phyloP scores from a whole-genome alignment of 2,888 invertebrate species.

The Plusia festucae region DNA sequence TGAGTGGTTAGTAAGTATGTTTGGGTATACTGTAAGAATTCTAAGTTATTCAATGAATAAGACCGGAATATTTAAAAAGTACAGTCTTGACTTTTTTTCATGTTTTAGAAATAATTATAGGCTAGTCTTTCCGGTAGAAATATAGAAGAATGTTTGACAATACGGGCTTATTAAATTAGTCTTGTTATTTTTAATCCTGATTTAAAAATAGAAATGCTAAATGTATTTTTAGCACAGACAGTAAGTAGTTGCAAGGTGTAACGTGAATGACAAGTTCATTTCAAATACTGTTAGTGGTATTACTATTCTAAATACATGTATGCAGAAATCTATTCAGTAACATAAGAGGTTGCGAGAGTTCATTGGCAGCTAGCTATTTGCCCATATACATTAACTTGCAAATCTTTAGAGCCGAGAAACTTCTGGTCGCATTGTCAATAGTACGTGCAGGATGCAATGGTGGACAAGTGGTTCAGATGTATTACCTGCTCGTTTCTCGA shows the following conservation, averaged over 20 bases:
- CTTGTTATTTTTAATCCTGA: no score
- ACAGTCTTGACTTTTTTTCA: neutral
- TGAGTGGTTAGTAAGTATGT: neutral
- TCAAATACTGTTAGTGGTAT: neutral
- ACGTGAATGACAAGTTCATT: neutral
- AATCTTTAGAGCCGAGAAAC: conserved; percentile 34
- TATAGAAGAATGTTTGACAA: no score
- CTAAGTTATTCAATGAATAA: neutral
- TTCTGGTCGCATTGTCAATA: conserved; percentile 37
- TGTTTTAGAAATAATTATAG: no score
- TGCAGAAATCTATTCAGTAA: neutral
- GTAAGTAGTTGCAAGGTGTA: neutral
- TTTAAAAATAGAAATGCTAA: neutral
- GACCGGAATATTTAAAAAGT: no score
- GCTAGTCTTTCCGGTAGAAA: no score
- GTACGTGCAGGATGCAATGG: conserved; percentile 34
- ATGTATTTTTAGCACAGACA: neutral
- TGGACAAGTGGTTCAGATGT: conserved; percentile 31
- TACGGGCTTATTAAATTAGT: no score
- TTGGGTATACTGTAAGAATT: neutral
- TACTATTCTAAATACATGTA: conserved; percentile 14
- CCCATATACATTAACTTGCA: conserved; percentile 43
- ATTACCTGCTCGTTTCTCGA: neutral
- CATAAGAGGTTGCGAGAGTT: conserved; percentile 19
- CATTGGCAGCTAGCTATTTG: conserved; percentile 36